A percentile compares a stretch with the other conserved stretches of the same genome.
phyloP scores from a whole-genome alignment of 2,113 vertebrate genomes.

The Nycticryphes semicollaris region DNA sequence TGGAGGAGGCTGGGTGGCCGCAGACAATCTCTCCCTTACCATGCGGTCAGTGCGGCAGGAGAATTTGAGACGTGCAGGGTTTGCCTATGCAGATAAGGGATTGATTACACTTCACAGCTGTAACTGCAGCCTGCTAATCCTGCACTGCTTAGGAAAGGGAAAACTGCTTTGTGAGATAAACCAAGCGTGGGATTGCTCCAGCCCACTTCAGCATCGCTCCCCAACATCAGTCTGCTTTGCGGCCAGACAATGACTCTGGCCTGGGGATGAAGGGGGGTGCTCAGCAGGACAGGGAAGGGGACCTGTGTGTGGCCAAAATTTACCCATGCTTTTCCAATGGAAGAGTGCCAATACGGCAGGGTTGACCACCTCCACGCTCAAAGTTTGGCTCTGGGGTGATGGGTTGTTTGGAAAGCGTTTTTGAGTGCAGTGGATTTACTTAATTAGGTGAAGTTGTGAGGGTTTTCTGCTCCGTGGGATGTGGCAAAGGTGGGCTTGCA shows the following conservation, averaged over 20 bases:
- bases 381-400: not conserved
- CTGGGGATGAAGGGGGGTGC: not conserved
- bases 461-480: not conserved
- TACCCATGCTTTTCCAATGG: not conserved
- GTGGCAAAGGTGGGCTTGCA: not conserved
- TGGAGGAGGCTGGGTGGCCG: not conserved
- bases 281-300: not conserved
- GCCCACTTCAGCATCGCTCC: not conserved
- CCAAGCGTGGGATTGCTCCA: not conserved
- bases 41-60: not conserved
- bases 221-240: not conserved
- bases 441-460: not conserved
- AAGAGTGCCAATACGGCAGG: not conserved
- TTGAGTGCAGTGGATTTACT: not conserved
- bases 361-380: not conserved
- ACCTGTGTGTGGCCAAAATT: not conserved
- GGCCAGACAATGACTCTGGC: not conserved
- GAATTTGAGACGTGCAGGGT: not conserved
- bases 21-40: not conserved
- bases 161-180: constrained; percentile 49
- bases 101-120: constrained; percentile 34
- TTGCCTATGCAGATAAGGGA: constrained; percentile 24
- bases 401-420: not conserved
- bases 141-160: constrained; percentile 46
- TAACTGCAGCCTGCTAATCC: constrained; percentile 59